These are phyloP conservation scores for Physocephala rufipes DNA, from an alignment of 2,888 invertebrate species.

Conservation along the genomic window DNA sequence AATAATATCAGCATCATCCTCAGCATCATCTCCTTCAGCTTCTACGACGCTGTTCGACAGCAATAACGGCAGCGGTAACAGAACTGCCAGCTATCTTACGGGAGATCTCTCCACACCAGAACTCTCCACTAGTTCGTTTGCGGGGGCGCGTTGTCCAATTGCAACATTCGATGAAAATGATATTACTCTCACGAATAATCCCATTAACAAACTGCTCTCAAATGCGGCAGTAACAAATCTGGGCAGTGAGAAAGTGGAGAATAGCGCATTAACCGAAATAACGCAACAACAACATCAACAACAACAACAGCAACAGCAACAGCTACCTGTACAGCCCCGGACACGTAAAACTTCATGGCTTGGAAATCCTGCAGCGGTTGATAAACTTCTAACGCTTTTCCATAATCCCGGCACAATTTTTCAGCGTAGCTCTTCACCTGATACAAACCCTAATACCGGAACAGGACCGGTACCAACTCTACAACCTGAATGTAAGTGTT, in stretches of 20 bases:
- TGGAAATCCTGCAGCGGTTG: constrained; percentile 71
- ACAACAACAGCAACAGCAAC: constrained; percentile 18
- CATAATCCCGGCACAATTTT: constrained; percentile 73
- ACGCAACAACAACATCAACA: neutral
- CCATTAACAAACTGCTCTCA: constrained; percentile 43
- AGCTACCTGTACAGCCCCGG: constrained; percentile 57
- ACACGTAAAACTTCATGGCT: constrained; percentile 73
- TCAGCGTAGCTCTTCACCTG: constrained; percentile 66
- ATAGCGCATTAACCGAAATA: no score
- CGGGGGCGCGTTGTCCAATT: constrained; percentile 51
- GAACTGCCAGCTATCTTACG: no score
- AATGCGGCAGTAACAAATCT: constrained; percentile 43
- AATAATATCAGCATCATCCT: constrained; percentile 41
- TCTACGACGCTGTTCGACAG: constrained; percentile 38
- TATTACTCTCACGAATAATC: constrained; percentile 59
- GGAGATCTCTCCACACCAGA: neutral
- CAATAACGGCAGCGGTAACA: constrained; percentile 31
- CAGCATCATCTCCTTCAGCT: constrained; percentile 42
- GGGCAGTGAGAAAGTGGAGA: constrained; percentile 42
- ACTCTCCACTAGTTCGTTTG: constrained; percentile 21
- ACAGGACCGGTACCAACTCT: constrained; percentile 44
- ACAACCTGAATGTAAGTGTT: constrained; percentile 41
- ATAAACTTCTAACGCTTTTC: constrained; percentile 73
- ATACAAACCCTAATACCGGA: constrained; percentile 46
- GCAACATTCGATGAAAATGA: constrained; percentile 60